Base-by-base conservation (phyloP, 2,797 vertebrate genomes). In the Clarias pachynema region DNA sequence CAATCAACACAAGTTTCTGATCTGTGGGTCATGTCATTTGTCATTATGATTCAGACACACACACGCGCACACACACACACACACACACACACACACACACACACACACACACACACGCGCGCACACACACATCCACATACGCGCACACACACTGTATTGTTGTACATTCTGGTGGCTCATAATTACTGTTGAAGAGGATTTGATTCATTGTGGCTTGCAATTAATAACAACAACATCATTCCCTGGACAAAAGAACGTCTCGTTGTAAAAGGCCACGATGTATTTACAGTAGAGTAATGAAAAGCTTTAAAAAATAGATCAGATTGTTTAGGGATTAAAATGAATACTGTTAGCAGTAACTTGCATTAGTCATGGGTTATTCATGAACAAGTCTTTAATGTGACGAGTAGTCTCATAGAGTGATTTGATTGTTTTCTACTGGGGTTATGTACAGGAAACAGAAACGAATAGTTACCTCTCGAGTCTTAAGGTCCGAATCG, bases 261-360 rank as follows among this genome's bases (percentile, higher is more conserved):
- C 5, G 12, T 75, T 44, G 14, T 57, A 56, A 85, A 79, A 80
- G 10, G 53, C 70, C 10, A 29, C 15, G 49, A 65, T 57, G 62
- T 12, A 65, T 60, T 75, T 69, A 31, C 70, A 69, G 60, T 69
- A 31, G 70, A 69, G 60, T 40, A 86, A 88, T 49, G 5, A 49
- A 62, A 6, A 74, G 68, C 44, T 81, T 63, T 62, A 24, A 79
- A 34, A 78, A 37, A 70, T 57, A 63, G 24, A 66, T 18, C 10
- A 20, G 49, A 8, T 16, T 82, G 65, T 81, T 77, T 59, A 85
- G 49, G 74, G 77, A 83, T 84, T 63, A 65, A 68, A 79, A 69
- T 65, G 68, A 85, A 81, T 78, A 59, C 75, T 24, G 6, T 53
- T 74, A 53, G 53, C 44, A 56, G n/a, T 29, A 56, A 74, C 2